Evolutionary conservation across 2,797 vertebrate genomes (phyloP).

Genomic region (Acrossocheilus fasciatus): DNA sequence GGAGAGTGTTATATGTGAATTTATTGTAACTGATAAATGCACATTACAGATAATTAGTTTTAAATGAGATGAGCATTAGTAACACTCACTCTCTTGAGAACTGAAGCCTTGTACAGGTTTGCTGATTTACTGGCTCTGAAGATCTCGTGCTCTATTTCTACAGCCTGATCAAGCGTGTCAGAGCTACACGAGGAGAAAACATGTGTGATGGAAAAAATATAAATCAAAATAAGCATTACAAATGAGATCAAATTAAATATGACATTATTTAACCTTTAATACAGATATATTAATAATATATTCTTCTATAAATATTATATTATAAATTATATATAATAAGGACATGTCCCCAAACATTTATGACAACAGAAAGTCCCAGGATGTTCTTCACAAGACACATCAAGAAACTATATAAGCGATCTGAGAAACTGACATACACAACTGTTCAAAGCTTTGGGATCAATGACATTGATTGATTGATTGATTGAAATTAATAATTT

Average conservation of each 20-base stretch:
- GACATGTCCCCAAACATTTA: no score
- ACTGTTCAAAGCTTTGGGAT: no score
- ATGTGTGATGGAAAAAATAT: no score
- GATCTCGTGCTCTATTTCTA: slow-evolving; percentile 87
- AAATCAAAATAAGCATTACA: not conserved
- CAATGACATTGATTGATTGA: no score
- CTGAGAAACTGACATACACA: no score
- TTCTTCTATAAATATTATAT: no score
- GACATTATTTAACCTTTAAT: not conserved
- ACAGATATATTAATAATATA: no score
- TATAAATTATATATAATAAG: no score
- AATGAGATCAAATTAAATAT: not conserved
- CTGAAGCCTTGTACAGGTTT: slow-evolving; percentile 92
- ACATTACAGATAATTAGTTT: not conserved
- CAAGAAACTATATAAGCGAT: no score
- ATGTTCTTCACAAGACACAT: no score
- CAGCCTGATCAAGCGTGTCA: slow-evolving; percentile 75
- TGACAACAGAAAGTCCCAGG: no score
- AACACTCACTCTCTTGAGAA: slow-evolving; percentile 88
- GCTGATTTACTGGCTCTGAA: slow-evolving; percentile 87
- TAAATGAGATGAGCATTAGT: not conserved
- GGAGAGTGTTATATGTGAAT: slow-evolving; percentile 10
- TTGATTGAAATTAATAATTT: no score
- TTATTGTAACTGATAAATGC: not conserved
- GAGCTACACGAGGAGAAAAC: slow-evolving; percentile 65